Conservation (phyloP, 2,888 invertebrate genomes). For the Lycocerus yunnanus region DNA sequence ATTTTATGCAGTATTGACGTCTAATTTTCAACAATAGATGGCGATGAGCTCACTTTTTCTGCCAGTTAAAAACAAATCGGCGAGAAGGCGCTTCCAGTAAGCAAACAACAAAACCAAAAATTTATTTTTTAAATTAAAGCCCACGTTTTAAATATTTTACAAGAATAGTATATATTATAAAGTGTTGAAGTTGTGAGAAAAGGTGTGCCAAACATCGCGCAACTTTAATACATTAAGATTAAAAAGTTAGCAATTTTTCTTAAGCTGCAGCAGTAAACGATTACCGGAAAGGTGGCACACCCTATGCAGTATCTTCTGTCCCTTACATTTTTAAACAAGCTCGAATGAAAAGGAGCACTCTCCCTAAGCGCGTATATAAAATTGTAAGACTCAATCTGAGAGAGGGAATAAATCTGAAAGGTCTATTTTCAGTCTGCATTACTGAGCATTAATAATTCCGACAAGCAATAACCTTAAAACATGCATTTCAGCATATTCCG, state of each 20-base stretch:
- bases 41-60: slow-evolving; percentile 8
- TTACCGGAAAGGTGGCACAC: slow-evolving; percentile 9
- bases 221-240: neutral
- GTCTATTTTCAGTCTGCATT: slow-evolving; percentile 51
- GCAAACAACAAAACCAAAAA: neutral
- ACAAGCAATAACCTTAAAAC: slow-evolving; percentile 51
- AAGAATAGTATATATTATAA: neutral
- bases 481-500: slow-evolving; percentile 50
- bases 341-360: slow-evolving; percentile 25
- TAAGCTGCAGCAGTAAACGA: slow-evolving; percentile 21
- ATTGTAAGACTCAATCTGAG: slow-evolving; percentile 46
- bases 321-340: slow-evolving; percentile 23
- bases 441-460: slow-evolving; percentile 51
- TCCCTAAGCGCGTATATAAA: slow-evolving; percentile 42
- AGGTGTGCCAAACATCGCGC: neutral
- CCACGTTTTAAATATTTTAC: neutral
- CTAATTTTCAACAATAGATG: neutral
- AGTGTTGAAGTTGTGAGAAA: neutral
- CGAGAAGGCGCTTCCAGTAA: slow-evolving; percentile 22
- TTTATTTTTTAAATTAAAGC: neutral
- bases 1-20: neutral
- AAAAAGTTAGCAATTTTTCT: neutral
- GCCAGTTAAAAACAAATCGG: slow-evolving; percentile 15
- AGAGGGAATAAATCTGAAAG: slow-evolving; percentile 50
- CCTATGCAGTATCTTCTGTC: slow-evolving; percentile 13